Base-by-base conservation (phyloP, 1,140 invertebrate species). In the Macrosteles quadrilineatus region DNA sequence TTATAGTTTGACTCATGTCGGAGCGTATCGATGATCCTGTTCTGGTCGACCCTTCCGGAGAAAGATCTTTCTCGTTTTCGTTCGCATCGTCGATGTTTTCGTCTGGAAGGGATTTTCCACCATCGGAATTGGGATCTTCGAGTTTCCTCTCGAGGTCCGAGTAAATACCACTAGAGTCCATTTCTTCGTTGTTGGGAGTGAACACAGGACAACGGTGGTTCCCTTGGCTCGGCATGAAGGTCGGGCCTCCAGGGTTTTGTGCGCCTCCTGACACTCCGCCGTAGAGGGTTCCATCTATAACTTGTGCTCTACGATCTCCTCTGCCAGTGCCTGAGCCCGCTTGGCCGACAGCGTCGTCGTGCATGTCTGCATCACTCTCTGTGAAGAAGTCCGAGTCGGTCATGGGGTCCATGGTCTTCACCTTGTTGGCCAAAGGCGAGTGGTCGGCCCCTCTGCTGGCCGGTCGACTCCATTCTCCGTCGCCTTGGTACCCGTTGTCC, bases 321-420 rank as follows among this genome's bases (percentile, higher is more conserved):
- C 84, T 85, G 73, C 77, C 67, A 17, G 47, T 50, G 4, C 55
- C 67, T 17, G 70, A 68, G 29, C 45, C 50, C 6, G 25, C 40
- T 31, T 55, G 32, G 25, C 25, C 67, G 4, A 36, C 88, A 80
- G 79, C 89, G 25, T 93, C 90, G 70, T 93, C 91, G 78, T 90
- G 86, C 1, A 86, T 87, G 78, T 94, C 92, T 0, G 90, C 91
- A 81, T 94, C 92, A 74, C 90, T 92, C 81, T 94, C 92, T 4
- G 91, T 94, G 76, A 93, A 94, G 78, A 94, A 94, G 78, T 94
- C 92, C 0, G 92, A 94, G 80, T 94, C 92, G 0, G 92, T 94
- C 91, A 94, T 93, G 0, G 91, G 90, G 80, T 93, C 91, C 19
- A 74, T 55, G 9, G 69, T 29, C 64, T 73, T 73, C 62, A 67